Evolutionary conservation across 2,888 invertebrate species (phyloP).

Genomic region (Metellina segmentata): DNA sequence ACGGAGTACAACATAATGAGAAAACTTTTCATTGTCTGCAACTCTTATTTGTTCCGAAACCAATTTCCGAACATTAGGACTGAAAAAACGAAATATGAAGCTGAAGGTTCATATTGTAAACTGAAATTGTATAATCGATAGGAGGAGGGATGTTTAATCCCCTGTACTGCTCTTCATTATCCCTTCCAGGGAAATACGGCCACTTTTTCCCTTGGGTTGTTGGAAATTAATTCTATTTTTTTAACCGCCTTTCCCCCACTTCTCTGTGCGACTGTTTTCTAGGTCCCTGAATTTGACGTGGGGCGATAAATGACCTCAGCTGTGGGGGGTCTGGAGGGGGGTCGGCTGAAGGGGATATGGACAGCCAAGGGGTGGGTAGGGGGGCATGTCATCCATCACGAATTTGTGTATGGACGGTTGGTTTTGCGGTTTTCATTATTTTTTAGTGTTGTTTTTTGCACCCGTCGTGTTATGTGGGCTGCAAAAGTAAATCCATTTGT

Average conservation of each 20-base stretch:
- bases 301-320: slow-evolving; percentile 69
- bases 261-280: slow-evolving; percentile 57
- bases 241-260: slow-evolving; percentile 10
- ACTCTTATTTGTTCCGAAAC: too few species aligned
- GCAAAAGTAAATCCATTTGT: slow-evolving; percentile 54
- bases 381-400: slow-evolving; percentile 63
- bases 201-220: slow-evolving; percentile 29
- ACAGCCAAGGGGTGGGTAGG: slow-evolving; percentile 23
- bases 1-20: too few species aligned
- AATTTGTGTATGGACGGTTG: slow-evolving; percentile 68
- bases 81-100: too few species aligned
- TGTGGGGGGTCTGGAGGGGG: slow-evolving; percentile 14
- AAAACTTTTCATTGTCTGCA: too few species aligned
- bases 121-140: slow-evolving; percentile 64
- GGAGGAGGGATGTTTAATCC: slow-evolving; percentile 46
- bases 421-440: slow-evolving; percentile 69
- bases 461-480: slow-evolving; percentile 11
- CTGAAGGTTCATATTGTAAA: slow-evolving; percentile 3
- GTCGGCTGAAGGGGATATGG: slow-evolving; percentile 6
- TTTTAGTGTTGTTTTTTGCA: slow-evolving; percentile 20
- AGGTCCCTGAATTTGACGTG: slow-evolving; percentile 68
- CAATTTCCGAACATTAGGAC: too few species aligned
- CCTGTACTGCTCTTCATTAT: slow-evolving; percentile 54
- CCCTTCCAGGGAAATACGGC: slow-evolving; percentile 22
- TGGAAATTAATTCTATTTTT: slow-evolving; percentile 62